Percentiles rank a stretch among this genome's conserved stretches.
phyloP scores from a whole-genome alignment of 1,140 invertebrate genomes.

The Bombus affinis region DNA sequence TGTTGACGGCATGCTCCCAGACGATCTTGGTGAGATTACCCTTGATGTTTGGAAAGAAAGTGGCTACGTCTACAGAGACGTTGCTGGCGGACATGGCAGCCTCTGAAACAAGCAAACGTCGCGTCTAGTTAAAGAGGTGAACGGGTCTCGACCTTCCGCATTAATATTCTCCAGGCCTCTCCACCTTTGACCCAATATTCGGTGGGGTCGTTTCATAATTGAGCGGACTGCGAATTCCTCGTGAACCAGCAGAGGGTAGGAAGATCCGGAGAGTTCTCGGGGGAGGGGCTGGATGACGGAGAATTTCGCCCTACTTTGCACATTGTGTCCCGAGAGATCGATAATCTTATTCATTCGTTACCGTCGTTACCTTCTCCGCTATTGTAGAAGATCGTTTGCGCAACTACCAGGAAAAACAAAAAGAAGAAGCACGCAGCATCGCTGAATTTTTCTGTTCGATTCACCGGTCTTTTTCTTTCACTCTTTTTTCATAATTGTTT shows the following conservation, averaged over 20 bases:
- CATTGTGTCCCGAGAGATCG: conserved; percentile 50
- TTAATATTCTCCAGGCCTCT: conserved; percentile 52
- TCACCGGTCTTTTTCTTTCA: neutral
- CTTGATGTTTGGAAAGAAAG: conserved; percentile 77
- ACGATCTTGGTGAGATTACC: conserved; percentile 88
- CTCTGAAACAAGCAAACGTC: conserved; percentile 61
- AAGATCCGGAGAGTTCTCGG: conserved; percentile 2
- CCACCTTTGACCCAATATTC: conserved; percentile 65
- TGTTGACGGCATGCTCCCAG: conserved; percentile 94
- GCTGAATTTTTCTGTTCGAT: neutral
- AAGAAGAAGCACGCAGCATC: neutral
- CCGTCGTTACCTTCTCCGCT: conserved; percentile 11
- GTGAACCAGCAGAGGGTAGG: neutral
- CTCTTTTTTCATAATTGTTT: neutral
- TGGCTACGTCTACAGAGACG: conserved; percentile 55
- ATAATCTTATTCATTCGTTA: conserved; percentile 62
- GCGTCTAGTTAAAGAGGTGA: neutral
- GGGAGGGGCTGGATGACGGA: conserved; percentile 14
- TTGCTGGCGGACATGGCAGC: conserved; percentile 53
- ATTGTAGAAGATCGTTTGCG: neutral
- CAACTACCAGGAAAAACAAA: neutral
- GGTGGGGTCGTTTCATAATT: conserved; percentile 53
- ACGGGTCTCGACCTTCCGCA: conserved; percentile 54
- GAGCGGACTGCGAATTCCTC: conserved; percentile 59
- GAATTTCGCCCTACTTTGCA: conserved; percentile 53